Evolutionary conservation across 2,797 vertebrate genomes (phyloP), one percentile per base, ranked within the genome.

Genomic region (Calcarius lapponicus): DNA sequence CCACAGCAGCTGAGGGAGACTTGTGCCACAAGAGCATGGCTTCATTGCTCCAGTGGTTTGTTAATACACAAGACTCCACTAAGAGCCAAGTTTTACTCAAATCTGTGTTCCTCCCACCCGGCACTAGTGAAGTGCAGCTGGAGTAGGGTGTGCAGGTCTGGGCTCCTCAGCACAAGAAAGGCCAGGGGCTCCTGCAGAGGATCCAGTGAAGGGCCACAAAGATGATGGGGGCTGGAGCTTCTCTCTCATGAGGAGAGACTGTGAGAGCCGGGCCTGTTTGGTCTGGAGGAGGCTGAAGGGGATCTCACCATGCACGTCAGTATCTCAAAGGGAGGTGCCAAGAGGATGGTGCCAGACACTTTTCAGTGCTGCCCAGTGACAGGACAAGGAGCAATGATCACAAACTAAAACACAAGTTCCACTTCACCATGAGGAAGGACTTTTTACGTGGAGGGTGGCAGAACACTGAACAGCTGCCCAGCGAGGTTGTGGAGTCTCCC

Each of bases 101-200:
- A 2, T 11, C 25, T 28, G 4, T 43, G 24, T 12, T 36, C 32
- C 10, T 56, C 6, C 17, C 0, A 0, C 10, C 9, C 6, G 5
- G 16, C 11, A 16, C 13, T 13, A 16, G 40, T 19, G 31, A 20
- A 40, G 62, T 26, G 10, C 10, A 40, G 8, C 28, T 45, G 50
- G 36, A 50, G 6, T 38, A 11, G 1, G 1, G 3, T 45, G 50
- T n/a, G 16, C 20, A 31, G 48, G 32, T 53, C 11, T 22, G 36
- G 6, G 17, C 19, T 64, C 22, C 48, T 53, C 9, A 29, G 56
- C 32, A 15, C 36, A 18, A 18, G 31, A 16, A 29, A 38, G 13
- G 45, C 17, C 1, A 25, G 32, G 32, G 22, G 50, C 14, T 15
- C 6, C 9, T 26, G 9, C 20, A 57, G 43, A 50, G 9, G 36